phyloP scores from a whole-genome alignment of 1,140 invertebrate species.

The Chionoecetes opilio region DNA sequence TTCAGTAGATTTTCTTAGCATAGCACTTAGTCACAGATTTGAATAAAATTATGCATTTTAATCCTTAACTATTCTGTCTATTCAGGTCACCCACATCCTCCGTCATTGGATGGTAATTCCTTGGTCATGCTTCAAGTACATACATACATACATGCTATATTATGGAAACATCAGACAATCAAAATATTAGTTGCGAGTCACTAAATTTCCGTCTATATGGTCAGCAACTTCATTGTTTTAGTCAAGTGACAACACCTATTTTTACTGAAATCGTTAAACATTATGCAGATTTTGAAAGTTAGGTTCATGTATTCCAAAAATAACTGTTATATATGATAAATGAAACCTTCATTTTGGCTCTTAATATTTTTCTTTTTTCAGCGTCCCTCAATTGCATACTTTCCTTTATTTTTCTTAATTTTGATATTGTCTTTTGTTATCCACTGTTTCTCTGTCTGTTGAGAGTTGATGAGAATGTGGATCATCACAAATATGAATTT shows the following conservation, averaged over 20 bases:
- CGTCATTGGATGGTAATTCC: conserved; percentile 50
- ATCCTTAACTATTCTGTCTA: conserved; percentile 51
- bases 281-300: background rate
- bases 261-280: background rate
- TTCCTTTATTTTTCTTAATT: too few species aligned
- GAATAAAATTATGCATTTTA: conserved; percentile 57
- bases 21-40: conserved; percentile 67
- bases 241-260: background rate
- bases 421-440: background rate
- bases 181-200: conserved; percentile 44
- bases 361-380: background rate
- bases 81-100: conserved; percentile 63
- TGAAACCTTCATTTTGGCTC: background rate
- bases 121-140: conserved; percentile 61
- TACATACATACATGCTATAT: conserved; percentile 32
- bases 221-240: background rate
- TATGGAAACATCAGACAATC: conserved; percentile 66
- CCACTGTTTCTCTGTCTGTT: conserved; percentile 62
- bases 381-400: too few species aligned
- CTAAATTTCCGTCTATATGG: background rate
- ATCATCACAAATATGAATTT: conserved; percentile 72
- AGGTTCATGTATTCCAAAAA: background rate
- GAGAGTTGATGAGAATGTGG: conserved; percentile 73
- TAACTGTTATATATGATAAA: background rate
- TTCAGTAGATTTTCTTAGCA: conserved; percentile 70